Base-by-base conservation (phyloP, 2,888 invertebrate species). In the Drosophila phalerata region DNA sequence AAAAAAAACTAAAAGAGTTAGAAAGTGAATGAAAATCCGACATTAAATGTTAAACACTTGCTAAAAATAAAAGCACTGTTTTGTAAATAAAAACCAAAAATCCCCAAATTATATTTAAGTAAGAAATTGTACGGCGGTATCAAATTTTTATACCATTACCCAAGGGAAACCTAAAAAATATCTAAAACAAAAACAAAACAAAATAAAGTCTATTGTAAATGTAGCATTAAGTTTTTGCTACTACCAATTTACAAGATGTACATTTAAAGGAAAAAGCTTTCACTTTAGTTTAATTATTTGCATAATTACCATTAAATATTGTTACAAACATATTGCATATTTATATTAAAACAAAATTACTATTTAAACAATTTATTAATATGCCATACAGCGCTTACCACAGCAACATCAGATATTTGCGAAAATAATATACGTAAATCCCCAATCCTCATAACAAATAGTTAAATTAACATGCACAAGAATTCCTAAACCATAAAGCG, bases 261-360 rank as follows among this genome's bases (percentile, higher is more conserved):
- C 84, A 88, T 85, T 85, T 83, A 76, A 85, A 76, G 86, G 81
- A 85, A 73, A 84, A 85, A 85, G 84, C 84, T 85, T 85, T 85
- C 84, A 88, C 88, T 88, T 85, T 88, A 85, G 84, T 85, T 85
- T 86, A 88, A 88, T 85, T 85, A 85, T 85, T 85, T 85, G 84
- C 84, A 64, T 85, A 85, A 85, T 83, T 83, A 83, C 52, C 60
- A 78, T 75, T 83, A 78, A 83, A 83, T 86, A 84, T 84, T 84
- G 84, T 84, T 84, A 84, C 67, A 84, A 84, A 85, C 81, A 88
- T 80, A 84, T 85, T 85, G 73, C 88, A 78, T 87, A 84, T 85
- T 84, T 88, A 88, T 88, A 88, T 37, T n/a, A 37, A 73, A 72
- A 52, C 25, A 60, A 52, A 45, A 40, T 19, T 42, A 62, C 79